These are phyloP conservation scores for Lerema accius DNA, from an alignment of 1,140 invertebrate genomes.

Conservation along the genomic window DNA sequence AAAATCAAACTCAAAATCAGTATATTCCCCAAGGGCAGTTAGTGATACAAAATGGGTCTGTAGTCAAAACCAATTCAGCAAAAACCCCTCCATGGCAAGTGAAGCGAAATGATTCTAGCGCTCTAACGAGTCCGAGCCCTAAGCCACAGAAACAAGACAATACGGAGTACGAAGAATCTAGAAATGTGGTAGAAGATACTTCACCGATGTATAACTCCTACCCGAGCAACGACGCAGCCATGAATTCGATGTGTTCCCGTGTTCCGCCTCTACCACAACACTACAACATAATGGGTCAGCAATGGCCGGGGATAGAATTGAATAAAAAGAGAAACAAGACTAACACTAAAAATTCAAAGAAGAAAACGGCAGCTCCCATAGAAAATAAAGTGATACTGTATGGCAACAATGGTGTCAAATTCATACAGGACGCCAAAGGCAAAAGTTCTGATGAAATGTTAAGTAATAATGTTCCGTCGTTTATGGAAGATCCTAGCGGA, in stretches of 20 bases:
- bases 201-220: constrained; percentile 52
- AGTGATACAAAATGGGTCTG: constrained; percentile 75
- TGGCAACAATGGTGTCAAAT: constrained; percentile 65
- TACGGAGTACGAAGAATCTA: constrained; percentile 65
- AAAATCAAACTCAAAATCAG: constrained; percentile 58
- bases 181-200: constrained; percentile 59
- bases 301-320: constrained; percentile 82
- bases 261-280: constrained; percentile 89
- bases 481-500: constrained; percentile 94
- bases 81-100: constrained; percentile 87
- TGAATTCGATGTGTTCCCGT: constrained; percentile 83
- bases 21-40: constrained; percentile 74
- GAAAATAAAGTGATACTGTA: constrained; percentile 64
- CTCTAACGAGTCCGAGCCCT: constrained; percentile 59
- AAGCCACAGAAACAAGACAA: constrained; percentile 63
- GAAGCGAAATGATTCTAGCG: constrained; percentile 66
- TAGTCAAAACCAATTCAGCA: constrained; percentile 75
- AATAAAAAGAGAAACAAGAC: constrained; percentile 86
- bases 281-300: constrained; percentile 83
- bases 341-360: constrained; percentile 83
- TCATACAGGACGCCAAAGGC: constrained; percentile 61
- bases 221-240: constrained; percentile 55
- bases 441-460: constrained; percentile 58
- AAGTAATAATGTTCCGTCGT: constrained; percentile 79
- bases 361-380: constrained; percentile 76